Evolutionary conservation across 2,888 invertebrate genomes (phyloP).

Genomic region (Dorcus hopei): DNA sequence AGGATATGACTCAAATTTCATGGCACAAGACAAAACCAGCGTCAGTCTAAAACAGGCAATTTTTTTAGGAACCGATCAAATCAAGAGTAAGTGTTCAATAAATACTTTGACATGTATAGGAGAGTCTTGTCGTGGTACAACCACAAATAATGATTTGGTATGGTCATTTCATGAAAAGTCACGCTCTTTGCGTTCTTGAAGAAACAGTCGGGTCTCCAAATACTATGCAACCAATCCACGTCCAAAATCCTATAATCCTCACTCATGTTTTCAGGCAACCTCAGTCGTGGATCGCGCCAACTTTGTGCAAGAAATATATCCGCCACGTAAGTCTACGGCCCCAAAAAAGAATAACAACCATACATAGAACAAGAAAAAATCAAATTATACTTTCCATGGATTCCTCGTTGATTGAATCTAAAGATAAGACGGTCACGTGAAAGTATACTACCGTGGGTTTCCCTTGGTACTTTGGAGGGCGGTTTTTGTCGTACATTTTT

Average conservation of each 20-base stretch:
- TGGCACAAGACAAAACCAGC: conserved; percentile 85
- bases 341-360: not conserved
- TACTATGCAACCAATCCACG: conserved; percentile 85
- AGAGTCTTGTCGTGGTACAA: conserved; percentile 87
- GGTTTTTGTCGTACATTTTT: conserved; percentile 86
- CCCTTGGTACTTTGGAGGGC: conserved; percentile 80
- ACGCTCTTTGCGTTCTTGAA: conserved; percentile 92
- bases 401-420: conserved; percentile 94
- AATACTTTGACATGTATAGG: conserved; percentile 89
- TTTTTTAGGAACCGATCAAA: not conserved
- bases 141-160: conserved; percentile 91
- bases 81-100: not conserved
- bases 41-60: conserved; percentile 65
- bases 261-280: conserved; percentile 91
- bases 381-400: conserved; percentile 68
- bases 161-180: conserved; percentile 92
- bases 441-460: conserved; percentile 88
- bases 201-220: conserved; percentile 92
- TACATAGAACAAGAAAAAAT: too few relatives aligned
- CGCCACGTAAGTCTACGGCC: conserved; percentile 80
- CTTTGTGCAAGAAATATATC: conserved; percentile 91
- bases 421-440: conserved; percentile 83
- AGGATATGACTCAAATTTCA: conserved; percentile 92
- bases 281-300: conserved; percentile 85
- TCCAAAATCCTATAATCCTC: conserved; percentile 87